Conservation (phyloP, 2,888 invertebrate genomes). For the Drosophila ezoana region DNA sequence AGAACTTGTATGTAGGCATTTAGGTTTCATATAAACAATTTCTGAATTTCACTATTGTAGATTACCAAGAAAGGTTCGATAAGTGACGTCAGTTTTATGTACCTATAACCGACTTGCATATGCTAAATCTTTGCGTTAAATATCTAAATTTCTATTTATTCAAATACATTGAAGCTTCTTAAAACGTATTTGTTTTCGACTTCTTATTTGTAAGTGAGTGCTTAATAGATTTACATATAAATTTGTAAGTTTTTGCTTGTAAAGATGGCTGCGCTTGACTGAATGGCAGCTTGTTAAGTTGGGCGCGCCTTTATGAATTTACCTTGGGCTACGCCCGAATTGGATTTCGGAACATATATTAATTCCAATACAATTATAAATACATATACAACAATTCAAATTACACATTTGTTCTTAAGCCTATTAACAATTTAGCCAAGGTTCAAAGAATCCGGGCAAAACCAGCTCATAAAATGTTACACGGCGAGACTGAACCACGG, state of each 20-base stretch:
- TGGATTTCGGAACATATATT: too few relatives aligned
- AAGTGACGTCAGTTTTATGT: not conserved
- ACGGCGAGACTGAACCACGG: conserved; percentile 53
- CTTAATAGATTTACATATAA: too few relatives aligned
- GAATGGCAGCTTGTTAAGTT: too few relatives aligned
- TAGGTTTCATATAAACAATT: not conserved
- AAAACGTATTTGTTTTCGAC: too few relatives aligned
- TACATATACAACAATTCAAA: not conserved
- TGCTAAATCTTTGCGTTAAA: too few relatives aligned
- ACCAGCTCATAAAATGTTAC: conserved; percentile 77
- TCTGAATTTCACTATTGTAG: not conserved
- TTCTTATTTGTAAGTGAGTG: too few relatives aligned
- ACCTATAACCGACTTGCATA: not conserved
- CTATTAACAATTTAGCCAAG: conserved; percentile 56
- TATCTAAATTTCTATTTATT: too few relatives aligned
- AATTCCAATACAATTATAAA: not conserved
- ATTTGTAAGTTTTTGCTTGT: too few relatives aligned
- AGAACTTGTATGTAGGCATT: not conserved
- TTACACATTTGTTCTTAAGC: not conserved
- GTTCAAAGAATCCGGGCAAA: conserved; percentile 65
- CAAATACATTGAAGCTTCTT: too few relatives aligned
- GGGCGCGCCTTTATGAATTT: too few relatives aligned
- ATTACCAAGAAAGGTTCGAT: not conserved
- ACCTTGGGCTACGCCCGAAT: too few relatives aligned
- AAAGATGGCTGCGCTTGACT: too few relatives aligned